Percentiles rank a stretch among this genome's conserved stretches.
phyloP scores from a whole-genome alignment of 2,797 vertebrate genomes.

The Morelia viridis region DNA sequence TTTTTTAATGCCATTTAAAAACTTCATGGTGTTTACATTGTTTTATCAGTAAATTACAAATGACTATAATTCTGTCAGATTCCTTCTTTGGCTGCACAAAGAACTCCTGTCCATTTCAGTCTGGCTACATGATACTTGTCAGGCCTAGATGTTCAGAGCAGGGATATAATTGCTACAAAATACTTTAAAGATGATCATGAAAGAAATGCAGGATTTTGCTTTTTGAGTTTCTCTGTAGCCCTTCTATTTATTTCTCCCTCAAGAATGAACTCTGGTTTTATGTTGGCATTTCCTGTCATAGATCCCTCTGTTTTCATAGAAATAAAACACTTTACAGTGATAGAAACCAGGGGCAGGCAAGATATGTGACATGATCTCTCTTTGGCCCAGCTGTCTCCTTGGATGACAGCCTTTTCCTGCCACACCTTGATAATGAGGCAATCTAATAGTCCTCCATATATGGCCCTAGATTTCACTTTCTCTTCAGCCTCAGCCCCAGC shows the following conservation, averaged over 20 bases:
- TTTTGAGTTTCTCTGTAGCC: not conserved
- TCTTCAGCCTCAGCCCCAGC: not conserved
- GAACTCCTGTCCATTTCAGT: not conserved
- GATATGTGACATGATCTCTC: not conserved
- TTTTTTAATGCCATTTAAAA: not conserved
- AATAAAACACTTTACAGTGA: not conserved
- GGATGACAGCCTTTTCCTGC: not conserved
- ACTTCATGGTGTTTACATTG: slow-evolving; percentile 7
- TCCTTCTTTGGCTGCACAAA: not conserved
- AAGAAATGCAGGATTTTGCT: not conserved
- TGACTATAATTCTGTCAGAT: not conserved
- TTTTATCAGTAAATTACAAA: not conserved
- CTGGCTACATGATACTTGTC: not conserved
- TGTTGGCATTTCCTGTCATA: not conserved
- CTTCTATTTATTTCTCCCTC: not conserved
- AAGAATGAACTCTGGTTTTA: not conserved
- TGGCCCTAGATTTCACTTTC: not conserved
- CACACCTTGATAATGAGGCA: not conserved
- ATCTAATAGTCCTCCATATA: not conserved
- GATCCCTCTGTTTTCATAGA: not conserved
- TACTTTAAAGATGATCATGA: not conserved
- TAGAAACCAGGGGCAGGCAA: not conserved
- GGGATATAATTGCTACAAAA: not conserved
- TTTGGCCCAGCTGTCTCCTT: not conserved
- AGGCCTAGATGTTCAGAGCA: not conserved